Conservation (phyloP, 1,140 invertebrate genomes). For the Orius insidiosus region DNA sequence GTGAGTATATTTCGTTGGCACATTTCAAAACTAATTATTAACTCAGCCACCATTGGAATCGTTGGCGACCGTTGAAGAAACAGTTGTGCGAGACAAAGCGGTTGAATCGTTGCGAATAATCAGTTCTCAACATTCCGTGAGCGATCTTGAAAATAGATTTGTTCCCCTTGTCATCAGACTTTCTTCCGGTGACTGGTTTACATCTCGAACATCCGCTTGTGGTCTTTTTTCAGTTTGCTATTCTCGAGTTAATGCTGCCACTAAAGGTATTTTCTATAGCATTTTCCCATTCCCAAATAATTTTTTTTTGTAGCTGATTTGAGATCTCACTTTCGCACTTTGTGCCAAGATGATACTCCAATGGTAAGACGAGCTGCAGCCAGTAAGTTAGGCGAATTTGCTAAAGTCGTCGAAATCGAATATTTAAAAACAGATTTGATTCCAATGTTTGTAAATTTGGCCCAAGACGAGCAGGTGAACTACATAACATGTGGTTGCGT, state of each 20-base stretch:
- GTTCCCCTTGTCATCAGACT: constrained; percentile 82
- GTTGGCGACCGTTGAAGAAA: constrained; percentile 96
- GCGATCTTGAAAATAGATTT: constrained; percentile 82
- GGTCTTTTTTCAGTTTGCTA: constrained; percentile 77
- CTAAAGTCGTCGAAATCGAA: constrained; percentile 91
- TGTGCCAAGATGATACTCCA: constrained; percentile 98
- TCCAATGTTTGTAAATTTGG: constrained; percentile 88
- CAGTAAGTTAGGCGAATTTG: constrained; percentile 96
- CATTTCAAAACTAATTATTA: background rate
- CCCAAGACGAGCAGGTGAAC: constrained; percentile 77
- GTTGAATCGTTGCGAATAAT: constrained; percentile 88
- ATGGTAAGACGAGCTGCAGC: constrained; percentile 96
- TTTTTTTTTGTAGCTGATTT: constrained; percentile 40
- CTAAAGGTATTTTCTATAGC: constrained; percentile 29
- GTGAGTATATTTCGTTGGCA: constrained; percentile 26
- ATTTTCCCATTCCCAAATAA: too few relatives aligned
- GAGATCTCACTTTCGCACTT: constrained; percentile 74
- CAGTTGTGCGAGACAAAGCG: constrained; percentile 97
- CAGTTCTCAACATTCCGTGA: constrained; percentile 68
- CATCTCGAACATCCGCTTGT: constrained; percentile 88
- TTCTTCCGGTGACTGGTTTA: constrained; percentile 92
- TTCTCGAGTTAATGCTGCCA: constrained; percentile 27
- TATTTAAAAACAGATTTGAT: constrained; percentile 93
- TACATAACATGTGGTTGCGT: too few relatives aligned
- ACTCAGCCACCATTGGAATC: constrained; percentile 83